phyloP scores from a whole-genome alignment of 2,113 vertebrate species.

The Crocuta crocuta region DNA sequence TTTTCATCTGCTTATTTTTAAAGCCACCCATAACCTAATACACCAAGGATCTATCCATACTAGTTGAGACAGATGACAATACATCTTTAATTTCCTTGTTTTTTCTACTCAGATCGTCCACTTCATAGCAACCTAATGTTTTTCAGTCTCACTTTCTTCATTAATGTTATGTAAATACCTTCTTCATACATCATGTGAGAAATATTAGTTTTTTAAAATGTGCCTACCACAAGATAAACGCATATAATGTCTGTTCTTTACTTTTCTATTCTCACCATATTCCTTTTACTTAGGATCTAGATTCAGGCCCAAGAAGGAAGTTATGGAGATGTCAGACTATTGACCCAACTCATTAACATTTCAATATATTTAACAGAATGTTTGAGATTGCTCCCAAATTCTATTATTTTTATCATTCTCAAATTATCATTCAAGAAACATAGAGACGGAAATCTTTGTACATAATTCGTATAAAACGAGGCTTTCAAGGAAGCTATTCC shows the following conservation, averaged over 20 bases:
- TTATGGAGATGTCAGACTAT: not conserved
- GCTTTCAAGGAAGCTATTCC: slow-evolving; percentile 12
- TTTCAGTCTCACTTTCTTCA: not conserved
- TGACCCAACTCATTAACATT: not conserved
- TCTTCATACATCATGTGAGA: not conserved
- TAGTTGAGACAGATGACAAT: not conserved
- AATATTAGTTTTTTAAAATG: not conserved
- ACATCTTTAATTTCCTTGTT: not conserved
- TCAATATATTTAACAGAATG: not conserved
- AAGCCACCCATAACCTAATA: not conserved
- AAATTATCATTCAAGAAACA: not conserved
- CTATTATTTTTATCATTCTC: not conserved
- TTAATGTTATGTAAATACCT: not conserved
- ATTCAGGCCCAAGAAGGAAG: not conserved
- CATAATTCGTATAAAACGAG: not conserved
- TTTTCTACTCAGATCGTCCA: not conserved
- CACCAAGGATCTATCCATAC: not conserved
- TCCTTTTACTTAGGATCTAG: not conserved
- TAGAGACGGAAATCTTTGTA: not conserved
- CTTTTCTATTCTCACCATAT: not conserved
- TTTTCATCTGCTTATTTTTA: not conserved
- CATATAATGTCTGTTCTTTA: not conserved
- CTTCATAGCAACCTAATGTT: not conserved
- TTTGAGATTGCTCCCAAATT: not conserved
- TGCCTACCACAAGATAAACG: not conserved